Evolutionary conservation across 2,113 vertebrate species (phyloP), one percentile per base, ranked within the genome.

Genomic region (Rutilus rutilus): DNA sequence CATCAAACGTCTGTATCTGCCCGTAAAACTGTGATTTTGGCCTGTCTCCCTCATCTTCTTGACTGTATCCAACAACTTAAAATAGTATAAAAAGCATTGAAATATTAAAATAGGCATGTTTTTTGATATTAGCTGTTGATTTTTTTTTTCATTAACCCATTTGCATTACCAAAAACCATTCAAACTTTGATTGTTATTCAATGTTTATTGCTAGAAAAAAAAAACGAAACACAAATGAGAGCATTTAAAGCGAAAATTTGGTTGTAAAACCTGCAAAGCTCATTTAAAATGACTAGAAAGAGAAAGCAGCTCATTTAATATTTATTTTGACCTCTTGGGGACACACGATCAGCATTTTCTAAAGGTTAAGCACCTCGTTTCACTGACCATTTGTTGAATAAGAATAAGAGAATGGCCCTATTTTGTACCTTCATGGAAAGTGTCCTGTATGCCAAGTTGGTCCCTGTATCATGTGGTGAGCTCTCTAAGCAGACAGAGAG

Each of bases 381-480:
- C 23, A 74, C 71, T 74, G 39, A 25, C 71, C 11, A 25, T 74
- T 47, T 74, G 39, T 47, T 47, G 42, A 47, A 25, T 11, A 74
- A 74, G 60, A 64, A 25, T 12, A 62, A 12, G 19, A 39, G 19
- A 39, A 73, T 23, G 39, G 39, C 42, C 39, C 39, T 74, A 25
- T 74, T 74, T 57, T 27, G n/a, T 64, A 27, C 60, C 42, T 74
- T 74, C 2, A 15, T 47, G 71, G 42, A 47, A 47, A 25, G 71
- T 47, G 23, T 74, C 39, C 39, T 7, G 27, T 84, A 52, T 86
- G 89, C 87, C 89, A 85, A 64, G 73, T 79, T 80, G 15, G 36
- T 82, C 82, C 85, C 87, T 84, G 82, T 57, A 79, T 88, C 89
- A 78, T 88, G 89, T 86, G 85, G 77, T 52, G 57, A 74, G 81